Conservation (phyloP, 2,113 vertebrate species). For the Notiomystis cincta region DNA sequence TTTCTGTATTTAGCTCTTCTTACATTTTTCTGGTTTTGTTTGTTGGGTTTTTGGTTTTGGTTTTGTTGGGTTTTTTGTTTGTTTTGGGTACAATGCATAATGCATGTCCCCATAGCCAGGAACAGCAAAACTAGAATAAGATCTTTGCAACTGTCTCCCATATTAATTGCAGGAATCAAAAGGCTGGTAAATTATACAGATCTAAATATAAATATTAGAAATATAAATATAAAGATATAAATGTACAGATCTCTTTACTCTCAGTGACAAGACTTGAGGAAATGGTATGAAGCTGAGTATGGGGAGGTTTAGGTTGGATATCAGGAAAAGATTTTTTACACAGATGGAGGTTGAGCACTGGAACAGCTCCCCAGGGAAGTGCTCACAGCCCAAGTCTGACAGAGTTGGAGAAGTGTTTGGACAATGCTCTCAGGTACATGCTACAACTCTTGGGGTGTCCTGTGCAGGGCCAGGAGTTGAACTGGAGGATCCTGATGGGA, state of each 20-base stretch:
- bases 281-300: background rate
- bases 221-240: background rate
- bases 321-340: background rate
- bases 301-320: background rate
- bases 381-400: background rate
- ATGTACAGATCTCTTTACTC: background rate
- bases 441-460: background rate
- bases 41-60: no score
- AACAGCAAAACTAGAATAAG: background rate
- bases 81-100: background rate
- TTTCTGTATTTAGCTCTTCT: background rate
- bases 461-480: background rate
- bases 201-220: background rate
- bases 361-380: background rate
- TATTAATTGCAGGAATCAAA: background rate
- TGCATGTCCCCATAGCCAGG: background rate
- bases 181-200: background rate
- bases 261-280: background rate
- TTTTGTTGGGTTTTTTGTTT: no score
- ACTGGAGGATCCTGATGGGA: background rate
- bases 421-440: background rate
- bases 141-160: background rate
- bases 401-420: background rate
- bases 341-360: background rate
- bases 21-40: rapidly evolving